Base-by-base conservation (phyloP, 2,888 invertebrate species). In the Catonia carolina region DNA sequence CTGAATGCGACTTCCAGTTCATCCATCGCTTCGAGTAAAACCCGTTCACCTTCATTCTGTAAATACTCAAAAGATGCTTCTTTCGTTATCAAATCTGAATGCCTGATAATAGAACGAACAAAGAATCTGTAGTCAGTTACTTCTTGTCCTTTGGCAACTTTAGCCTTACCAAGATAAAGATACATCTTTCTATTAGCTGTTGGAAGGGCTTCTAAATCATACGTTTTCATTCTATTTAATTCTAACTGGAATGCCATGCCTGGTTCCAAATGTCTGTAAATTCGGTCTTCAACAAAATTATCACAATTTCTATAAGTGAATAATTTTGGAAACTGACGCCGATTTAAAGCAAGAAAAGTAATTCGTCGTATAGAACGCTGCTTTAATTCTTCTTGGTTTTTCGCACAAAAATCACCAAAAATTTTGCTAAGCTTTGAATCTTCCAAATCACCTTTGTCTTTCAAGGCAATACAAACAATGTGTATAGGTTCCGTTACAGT, bases 181-280 rank as follows among this genome's bases (percentile, higher is more conserved):
- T 98, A 96, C 96, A 98, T 98, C 75, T 96, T 95, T 73, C 95
- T 92, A 76, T 97, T 97, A 59, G 94, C 90, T 0, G 96, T 96
- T 0, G 95, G 93, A 65, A 97, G 76, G 0, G 96, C 94, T 71
- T 97, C 95, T 49, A 98, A 79, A 70, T 94, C 90, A 72, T 97
- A 98, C 52, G 93, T 95, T 68, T 90, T 78, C 89, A 98, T 90
- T 61, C 98, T 78, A 74, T 90, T 96, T 64, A 96, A 80, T 72
- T 98, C 97, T 68, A 98, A 76, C 72, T 98, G 97, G 82, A 96
- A 98, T 27, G 98, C 97, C 59, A 96, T 86, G 0, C 96, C 97
- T 0, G 98, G 98, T 71, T 98, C 98, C 71, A 98, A 75, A 70
- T 98, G 96, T 0, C 98, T 82, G 73, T 97, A 98, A 69, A 98